These are phyloP conservation scores for Drosophila pegasa DNA, from an alignment of 2,888 invertebrate species.

Conservation along the genomic window DNA sequence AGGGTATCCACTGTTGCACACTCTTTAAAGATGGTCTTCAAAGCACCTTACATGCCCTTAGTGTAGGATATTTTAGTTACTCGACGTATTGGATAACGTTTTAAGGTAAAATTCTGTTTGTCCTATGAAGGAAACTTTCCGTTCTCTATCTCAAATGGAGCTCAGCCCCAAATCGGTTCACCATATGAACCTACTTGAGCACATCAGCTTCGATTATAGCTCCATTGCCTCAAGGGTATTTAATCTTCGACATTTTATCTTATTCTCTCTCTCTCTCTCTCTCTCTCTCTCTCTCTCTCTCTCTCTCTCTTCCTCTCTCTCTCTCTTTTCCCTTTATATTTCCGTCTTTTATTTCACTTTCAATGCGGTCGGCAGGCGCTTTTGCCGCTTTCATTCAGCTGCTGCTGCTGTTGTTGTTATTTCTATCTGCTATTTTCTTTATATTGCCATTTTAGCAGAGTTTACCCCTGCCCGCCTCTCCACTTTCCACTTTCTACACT, in stretches of 20 bases:
- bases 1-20: neutral
- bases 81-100: neutral
- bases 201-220: neutral
- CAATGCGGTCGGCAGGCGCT: constrained; percentile 43
- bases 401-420: constrained; percentile 28
- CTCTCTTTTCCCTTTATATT: neutral
- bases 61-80: neutral
- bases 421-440: constrained; percentile 59
- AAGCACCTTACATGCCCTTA: neutral
- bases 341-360: constrained; percentile 52
- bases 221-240: constrained; percentile 9
- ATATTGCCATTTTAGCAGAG: constrained; percentile 53
- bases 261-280: neutral
- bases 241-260: neutral
- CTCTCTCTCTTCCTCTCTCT: neutral
- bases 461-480: neutral
- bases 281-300: neutral
- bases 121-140: neutral
- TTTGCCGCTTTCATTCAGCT: constrained; percentile 29
- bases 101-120: neutral
- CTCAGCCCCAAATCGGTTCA: neutral
- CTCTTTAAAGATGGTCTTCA: neutral
- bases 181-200: neutral
- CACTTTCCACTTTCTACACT: constrained; percentile 7
- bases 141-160: neutral